Evolutionary conservation across 2,113 vertebrate genomes (phyloP), one percentile per base, ranked within the genome.

Genomic region (Pagrus major): DNA sequence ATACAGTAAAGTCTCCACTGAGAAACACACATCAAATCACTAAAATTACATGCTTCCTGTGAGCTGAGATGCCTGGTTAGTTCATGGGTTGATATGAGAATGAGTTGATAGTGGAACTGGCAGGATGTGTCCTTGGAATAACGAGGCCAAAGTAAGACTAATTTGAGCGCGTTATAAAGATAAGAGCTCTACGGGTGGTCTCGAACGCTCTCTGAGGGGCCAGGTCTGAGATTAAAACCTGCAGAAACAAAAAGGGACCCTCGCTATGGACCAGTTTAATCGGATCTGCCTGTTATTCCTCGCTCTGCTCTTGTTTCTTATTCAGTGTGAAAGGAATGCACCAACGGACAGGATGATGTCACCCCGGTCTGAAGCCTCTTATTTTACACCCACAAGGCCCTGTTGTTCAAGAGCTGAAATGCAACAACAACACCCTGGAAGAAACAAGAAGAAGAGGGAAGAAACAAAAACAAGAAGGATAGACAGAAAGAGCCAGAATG

Each of bases 271-370:
- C 64, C 42, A 46, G 73, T 74, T 76, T 44, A 20, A 37, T 42
- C 37, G 3, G 27, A 68, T 80, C 59, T 51, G 78, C 47, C 63
- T 83, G 77, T 80, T 82, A 14, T 81, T 82, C 61, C 74, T 76
- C 61, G 23, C 51, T 25, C 23, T 16, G 1, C n/a, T 54, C 25
- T 37, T 63, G 54, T 59, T 88, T 85, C 89, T 89, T 77, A 81
- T 88, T 86, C 86, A 90, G 59, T 42, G 77, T 61, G 67, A 88
- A 90, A 88, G 88, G 90, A 94, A 93, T 91, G 86, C 79, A 69
- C 75, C 76, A 79, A 75, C 77, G 78, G 87, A 88, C 9, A 4
- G 74, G 66, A 86, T 92, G 93, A 94, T 89, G 91, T 94, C 93
- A 94, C 67, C 71, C 56, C 56, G 18, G 79, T 77, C 88, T 80